Conservation (phyloP, 2,888 invertebrate species). For the Acronicta aceris region DNA sequence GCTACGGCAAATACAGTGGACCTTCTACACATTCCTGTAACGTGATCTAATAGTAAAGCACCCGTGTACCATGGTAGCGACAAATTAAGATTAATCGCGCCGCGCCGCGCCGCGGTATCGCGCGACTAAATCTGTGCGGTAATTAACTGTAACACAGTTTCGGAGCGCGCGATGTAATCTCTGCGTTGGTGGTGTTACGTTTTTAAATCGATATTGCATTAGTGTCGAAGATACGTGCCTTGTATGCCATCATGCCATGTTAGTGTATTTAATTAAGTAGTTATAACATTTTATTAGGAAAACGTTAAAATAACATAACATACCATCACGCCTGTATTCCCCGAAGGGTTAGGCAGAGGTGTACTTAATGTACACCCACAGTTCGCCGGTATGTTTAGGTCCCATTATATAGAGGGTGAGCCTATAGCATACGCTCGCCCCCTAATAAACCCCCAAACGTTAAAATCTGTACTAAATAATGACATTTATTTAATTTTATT, state of each 20-base stretch:
- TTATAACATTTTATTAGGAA: background rate
- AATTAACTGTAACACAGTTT: constrained; percentile 72
- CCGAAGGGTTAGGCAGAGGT: no score
- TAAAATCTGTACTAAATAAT: no score
- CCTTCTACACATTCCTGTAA: constrained; percentile 2
- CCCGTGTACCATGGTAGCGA: constrained; percentile 50
- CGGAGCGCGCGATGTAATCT: constrained; percentile 48
- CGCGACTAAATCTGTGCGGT: constrained; percentile 64
- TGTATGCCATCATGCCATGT: constrained; percentile 6
- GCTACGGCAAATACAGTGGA: background rate
- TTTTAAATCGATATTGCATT: constrained; percentile 40
- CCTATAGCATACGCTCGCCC: no score
- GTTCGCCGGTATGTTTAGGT: no score
- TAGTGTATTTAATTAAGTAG: background rate
- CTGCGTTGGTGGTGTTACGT: constrained; percentile 3
- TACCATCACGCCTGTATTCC: no score
- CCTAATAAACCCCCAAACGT: no score
- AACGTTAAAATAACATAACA: no score
- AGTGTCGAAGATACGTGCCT: constrained; percentile 18
- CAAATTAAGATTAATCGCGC: constrained; percentile 70
- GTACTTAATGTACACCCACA: no score
- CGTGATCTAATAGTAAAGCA: constrained; percentile 8
- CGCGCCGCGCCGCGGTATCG: constrained; percentile 51
- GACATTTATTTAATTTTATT: no score
- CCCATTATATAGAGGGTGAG: no score